These are phyloP conservation scores for Strigamia maritima DNA, from an alignment of 2,888 invertebrate genomes.

Conservation along the genomic window DNA sequence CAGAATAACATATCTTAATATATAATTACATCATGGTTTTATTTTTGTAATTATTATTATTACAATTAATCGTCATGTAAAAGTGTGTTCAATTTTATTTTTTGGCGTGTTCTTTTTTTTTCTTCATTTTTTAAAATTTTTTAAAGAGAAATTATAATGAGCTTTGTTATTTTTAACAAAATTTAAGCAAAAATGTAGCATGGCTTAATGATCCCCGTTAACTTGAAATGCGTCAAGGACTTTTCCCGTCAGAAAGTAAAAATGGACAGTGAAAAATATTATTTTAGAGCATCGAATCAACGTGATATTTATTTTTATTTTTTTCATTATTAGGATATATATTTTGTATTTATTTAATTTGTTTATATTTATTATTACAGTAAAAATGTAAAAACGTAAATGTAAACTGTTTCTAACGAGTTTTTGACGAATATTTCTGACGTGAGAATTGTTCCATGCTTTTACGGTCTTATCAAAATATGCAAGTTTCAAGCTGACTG, in stretches of 20 bases:
- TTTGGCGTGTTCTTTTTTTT: background rate
- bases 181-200: background rate
- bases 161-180: constrained; percentile 5
- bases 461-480: too few relatives aligned
- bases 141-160: background rate
- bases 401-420: too few relatives aligned
- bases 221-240: background rate
- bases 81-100: background rate
- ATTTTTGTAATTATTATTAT: background rate
- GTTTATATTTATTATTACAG: too few relatives aligned
- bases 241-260: too few relatives aligned
- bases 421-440: too few relatives aligned
- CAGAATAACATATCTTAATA: background rate
- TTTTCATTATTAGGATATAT: too few relatives aligned
- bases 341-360: too few relatives aligned
- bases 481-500: background rate
- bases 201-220: background rate
- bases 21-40: background rate
- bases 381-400: too few relatives aligned
- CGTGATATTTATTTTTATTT: too few relatives aligned
- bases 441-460: too few relatives aligned
- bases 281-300: too few relatives aligned
- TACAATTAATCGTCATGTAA: background rate
- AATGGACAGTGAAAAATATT: too few relatives aligned
- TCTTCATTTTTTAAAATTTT: background rate